phyloP scores from a whole-genome alignment of 1,140 invertebrate species.

The Ridgeia piscesae region DNA sequence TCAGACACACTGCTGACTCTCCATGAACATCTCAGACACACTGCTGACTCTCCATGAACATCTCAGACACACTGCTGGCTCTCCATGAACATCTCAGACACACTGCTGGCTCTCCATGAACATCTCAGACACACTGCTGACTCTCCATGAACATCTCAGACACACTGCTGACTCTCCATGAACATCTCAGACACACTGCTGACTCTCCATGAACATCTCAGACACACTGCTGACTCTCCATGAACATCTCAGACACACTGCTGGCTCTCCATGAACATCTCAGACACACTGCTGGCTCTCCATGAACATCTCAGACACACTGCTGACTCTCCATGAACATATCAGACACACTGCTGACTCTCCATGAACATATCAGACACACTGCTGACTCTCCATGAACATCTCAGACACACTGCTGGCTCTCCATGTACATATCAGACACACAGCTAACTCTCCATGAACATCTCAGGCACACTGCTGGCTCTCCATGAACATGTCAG shows the following conservation, averaged over 20 bases:
- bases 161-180: not conserved
- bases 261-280: not conserved
- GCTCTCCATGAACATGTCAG: too few species aligned
- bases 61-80: not conserved
- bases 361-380: too few species aligned
- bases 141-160: not conserved
- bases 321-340: not conserved
- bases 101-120: not conserved
- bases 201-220: not conserved
- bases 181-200: not conserved
- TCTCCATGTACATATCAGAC: too few species aligned
- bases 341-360: not conserved
- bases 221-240: not conserved
- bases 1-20: not conserved
- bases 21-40: not conserved
- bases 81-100: not conserved
- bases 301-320: too few species aligned
- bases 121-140: not conserved
- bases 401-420: not conserved
- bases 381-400: not conserved
- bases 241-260: too few species aligned
- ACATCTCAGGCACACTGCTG: not conserved
- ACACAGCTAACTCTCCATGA: not conserved
- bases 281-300: not conserved
- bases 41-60: not conserved